Evolutionary conservation across 2,888 invertebrate genomes (phyloP).

Genomic region (Limnephilus auricula): DNA sequence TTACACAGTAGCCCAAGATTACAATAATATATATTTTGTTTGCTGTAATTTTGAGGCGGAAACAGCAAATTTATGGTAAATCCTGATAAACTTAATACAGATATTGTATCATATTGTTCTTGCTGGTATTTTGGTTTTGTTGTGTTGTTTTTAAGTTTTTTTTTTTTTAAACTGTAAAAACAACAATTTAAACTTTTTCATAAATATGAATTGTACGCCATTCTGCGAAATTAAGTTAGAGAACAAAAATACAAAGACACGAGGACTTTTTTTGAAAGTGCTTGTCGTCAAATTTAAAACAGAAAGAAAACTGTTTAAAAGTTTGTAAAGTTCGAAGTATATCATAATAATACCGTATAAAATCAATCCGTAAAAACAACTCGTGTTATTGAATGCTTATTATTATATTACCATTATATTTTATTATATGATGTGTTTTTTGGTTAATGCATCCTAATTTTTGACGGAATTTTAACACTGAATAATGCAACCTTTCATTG

Average conservation of each 20-base stretch:
- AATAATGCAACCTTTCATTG: too few species aligned
- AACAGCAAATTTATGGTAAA: background rate
- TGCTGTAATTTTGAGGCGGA: background rate
- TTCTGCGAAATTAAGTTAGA: background rate
- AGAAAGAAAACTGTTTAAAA: background rate
- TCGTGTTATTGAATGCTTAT: too few species aligned
- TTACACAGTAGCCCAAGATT: background rate
- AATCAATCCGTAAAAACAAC: too few species aligned
- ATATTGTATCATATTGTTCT: background rate
- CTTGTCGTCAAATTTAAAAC: background rate
- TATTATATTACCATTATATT: too few species aligned
- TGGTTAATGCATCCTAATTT: too few species aligned
- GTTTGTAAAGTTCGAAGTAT: too few species aligned
- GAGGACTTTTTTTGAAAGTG: background rate
- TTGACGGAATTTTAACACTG: too few species aligned
- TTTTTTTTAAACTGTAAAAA: background rate
- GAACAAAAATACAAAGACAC: background rate
- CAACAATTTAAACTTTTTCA: background rate
- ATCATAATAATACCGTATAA: too few species aligned
- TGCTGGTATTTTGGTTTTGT: background rate
- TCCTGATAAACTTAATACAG: background rate
- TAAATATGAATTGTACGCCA: background rate
- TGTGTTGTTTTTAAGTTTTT: background rate
- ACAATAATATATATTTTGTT: background rate
- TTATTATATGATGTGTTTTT: too few species aligned